Evolutionary conservation across 2,797 vertebrate genomes (phyloP).

Genomic region (Potorous gilbertii): DNA sequence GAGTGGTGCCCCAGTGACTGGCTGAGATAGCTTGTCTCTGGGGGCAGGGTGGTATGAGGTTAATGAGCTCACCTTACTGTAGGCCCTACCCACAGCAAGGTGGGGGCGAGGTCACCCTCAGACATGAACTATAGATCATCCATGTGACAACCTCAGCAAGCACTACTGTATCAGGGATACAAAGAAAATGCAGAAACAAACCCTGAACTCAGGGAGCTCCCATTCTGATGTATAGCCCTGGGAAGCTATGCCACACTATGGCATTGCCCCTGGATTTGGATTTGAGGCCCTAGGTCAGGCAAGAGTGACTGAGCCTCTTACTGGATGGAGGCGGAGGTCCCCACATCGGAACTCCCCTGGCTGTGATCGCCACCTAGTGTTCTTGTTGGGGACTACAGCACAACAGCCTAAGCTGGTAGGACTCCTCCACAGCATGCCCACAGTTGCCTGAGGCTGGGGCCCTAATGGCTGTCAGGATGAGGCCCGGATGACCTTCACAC

Average conservation of each 20-base stretch:
- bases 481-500: not conserved
- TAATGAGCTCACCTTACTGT: not conserved
- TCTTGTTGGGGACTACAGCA: not conserved
- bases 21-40: not conserved
- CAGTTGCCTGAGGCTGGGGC: not conserved
- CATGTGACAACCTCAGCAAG: not conserved
- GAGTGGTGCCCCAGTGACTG: not conserved
- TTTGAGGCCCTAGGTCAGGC: not conserved
- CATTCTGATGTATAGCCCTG: not conserved
- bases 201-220: not conserved
- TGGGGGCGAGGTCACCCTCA: not conserved
- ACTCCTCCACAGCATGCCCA: not conserved
- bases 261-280: not conserved
- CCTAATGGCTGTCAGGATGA: not conserved
- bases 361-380: not conserved
- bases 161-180: not conserved
- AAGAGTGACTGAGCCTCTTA: not conserved
- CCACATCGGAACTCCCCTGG: not conserved
- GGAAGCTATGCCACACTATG: not conserved
- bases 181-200: not conserved
- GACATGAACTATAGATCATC: not conserved
- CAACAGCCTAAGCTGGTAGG: not conserved
- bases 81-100: too few relatives aligned
- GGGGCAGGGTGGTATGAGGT: not conserved
- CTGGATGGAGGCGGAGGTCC: not conserved